Evolutionary conservation across 2,888 invertebrate species (phyloP).

Genomic region (Monopis laevigella): DNA sequence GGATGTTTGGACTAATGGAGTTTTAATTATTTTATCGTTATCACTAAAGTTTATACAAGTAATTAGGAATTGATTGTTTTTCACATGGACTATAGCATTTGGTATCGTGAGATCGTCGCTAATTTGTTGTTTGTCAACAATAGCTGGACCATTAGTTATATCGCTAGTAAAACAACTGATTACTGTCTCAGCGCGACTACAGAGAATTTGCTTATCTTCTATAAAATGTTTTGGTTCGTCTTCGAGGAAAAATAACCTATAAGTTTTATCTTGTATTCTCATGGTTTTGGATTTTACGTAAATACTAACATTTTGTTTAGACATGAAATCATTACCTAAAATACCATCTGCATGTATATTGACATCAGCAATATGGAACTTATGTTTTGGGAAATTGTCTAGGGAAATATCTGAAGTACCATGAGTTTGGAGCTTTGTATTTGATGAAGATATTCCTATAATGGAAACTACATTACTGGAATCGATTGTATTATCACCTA

Average conservation of each 20-base stretch:
- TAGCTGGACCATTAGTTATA: conserved; percentile 18
- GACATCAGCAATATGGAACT: conserved; percentile 23
- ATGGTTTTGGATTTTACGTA: conserved; percentile 26
- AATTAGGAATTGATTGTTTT: conserved; percentile 19
- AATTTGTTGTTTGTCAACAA: conserved; percentile 22
- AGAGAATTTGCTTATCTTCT: conserved; percentile 17
- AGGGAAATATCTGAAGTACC: conserved; percentile 22
- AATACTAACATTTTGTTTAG: conserved; percentile 23
- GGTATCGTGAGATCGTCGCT: conserved; percentile 21
- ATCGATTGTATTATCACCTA: conserved; percentile 18
- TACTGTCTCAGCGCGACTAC: conserved; percentile 22
- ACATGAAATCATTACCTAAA: conserved; percentile 26
- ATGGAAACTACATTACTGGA: conserved; percentile 21
- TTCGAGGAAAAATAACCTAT: conserved; percentile 19
- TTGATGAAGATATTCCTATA: conserved; percentile 22
- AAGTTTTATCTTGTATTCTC: conserved; percentile 16
- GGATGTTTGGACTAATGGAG: background rate
- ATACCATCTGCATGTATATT: conserved; percentile 24
- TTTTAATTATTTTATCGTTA: conserved; percentile 10
- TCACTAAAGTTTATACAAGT: conserved; percentile 19
- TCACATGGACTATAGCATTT: conserved; percentile 20
- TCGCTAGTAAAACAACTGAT: conserved; percentile 20
- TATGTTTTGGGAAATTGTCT: conserved; percentile 21
- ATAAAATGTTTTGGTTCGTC: conserved; percentile 12
- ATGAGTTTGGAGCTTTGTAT: conserved; percentile 19